A percentile compares a stretch with the other conserved stretches of the same genome.
Conservation (phyloP, 2,113 vertebrate genomes). For the Oreochromis tanganicae region DNA sequence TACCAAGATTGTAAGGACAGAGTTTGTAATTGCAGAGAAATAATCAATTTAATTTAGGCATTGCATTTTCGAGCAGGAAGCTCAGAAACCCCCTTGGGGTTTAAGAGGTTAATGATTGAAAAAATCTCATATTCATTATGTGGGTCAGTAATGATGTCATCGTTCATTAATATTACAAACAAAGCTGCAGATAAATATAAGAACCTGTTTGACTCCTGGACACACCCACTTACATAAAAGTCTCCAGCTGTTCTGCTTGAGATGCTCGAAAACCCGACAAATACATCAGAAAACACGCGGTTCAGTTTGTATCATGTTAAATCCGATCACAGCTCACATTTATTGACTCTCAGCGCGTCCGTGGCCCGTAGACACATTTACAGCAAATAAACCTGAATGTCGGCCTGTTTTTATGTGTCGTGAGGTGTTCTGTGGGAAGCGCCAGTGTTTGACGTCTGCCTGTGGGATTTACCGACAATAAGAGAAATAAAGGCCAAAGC, state of each 20-base stretch:
- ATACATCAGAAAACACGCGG: not conserved
- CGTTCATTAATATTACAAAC: not conserved
- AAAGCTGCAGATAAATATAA: not conserved
- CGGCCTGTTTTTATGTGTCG: not conserved
- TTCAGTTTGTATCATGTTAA: not conserved
- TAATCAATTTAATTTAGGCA: no score
- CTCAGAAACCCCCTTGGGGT: no score
- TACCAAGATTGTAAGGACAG: no score
- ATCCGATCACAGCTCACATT: not conserved
- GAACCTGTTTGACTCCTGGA: not conserved
- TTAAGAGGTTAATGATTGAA: no score
- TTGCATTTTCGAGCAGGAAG: no score
- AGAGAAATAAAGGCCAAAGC: not conserved
- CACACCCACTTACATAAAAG: not conserved
- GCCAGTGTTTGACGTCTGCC: not conserved
- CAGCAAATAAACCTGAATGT: not conserved
- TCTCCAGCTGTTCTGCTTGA: not conserved
- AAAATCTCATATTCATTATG: not conserved
- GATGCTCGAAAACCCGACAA: not conserved
- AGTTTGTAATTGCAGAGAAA: no score
- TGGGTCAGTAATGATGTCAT: not conserved
- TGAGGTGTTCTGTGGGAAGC: not conserved
- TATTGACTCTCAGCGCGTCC: not conserved
- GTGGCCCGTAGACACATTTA: fast-evolving
- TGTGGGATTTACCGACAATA: not conserved